Conservation (phyloP, 2,113 vertebrate species). For the Nibea albiflora region DNA sequence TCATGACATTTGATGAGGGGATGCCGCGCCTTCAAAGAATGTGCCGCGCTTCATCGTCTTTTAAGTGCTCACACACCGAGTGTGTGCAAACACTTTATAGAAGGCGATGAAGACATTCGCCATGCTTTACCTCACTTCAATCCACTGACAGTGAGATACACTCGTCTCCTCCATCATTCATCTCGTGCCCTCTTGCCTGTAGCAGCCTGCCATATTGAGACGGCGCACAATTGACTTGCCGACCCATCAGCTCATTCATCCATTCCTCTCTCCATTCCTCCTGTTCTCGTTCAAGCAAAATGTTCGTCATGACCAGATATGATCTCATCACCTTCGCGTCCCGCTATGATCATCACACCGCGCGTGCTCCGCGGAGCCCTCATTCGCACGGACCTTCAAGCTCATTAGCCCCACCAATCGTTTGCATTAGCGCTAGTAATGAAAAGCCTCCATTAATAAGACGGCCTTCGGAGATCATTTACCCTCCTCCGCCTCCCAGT, state of each 20-base stretch:
- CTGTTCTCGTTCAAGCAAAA: slow-evolving; percentile 64
- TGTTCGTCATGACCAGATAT: slow-evolving; percentile 58
- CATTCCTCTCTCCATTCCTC: slow-evolving; percentile 52
- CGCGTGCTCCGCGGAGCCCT: slow-evolving; percentile 53
- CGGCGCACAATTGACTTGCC: slow-evolving; percentile 63
- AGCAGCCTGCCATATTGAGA: slow-evolving; percentile 59
- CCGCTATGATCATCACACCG: slow-evolving; percentile 62
- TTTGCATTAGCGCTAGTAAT: slow-evolving; percentile 77
- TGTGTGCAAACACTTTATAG: slow-evolving; percentile 30
- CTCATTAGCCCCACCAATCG: slow-evolving; percentile 78
- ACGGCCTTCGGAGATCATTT: slow-evolving; percentile 81
- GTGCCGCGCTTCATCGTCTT: slow-evolving; percentile 22
- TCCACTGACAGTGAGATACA: slow-evolving; percentile 64
- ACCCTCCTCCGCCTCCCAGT: slow-evolving; percentile 66
- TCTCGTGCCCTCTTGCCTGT: slow-evolving; percentile 51
- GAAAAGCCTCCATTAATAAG: slow-evolving; percentile 81
- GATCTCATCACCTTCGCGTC: slow-evolving; percentile 66
- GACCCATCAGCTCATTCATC: slow-evolving; percentile 64
- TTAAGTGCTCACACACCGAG: slow-evolving; percentile 8
- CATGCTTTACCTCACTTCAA: slow-evolving; percentile 56
- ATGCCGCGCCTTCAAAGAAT: slow-evolving; percentile 29
- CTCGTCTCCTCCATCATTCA: slow-evolving; percentile 36
- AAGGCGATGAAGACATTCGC: slow-evolving; percentile 60
- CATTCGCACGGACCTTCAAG: slow-evolving; percentile 62
- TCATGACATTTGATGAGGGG: slow-evolving; percentile 35